A percentile compares a stretch with the other conserved stretches of the same genome.
Evolutionary conservation across 2,888 invertebrate species (phyloP).

Genomic region (Erpobdella octoculata): DNA sequence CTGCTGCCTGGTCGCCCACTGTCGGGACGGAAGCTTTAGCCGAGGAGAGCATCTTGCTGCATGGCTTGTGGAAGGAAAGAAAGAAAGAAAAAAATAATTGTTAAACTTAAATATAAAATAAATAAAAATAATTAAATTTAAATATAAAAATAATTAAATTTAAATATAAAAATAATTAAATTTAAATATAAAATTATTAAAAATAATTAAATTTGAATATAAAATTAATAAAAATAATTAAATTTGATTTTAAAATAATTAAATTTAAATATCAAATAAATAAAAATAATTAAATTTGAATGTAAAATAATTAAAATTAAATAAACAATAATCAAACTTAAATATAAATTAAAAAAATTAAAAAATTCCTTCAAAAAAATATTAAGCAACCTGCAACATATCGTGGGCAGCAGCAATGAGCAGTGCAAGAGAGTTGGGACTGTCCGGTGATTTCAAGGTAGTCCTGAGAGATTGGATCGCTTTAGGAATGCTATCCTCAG

Average conservation of each 20-base stretch:
- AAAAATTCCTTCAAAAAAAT: background rate
- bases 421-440: conserved; percentile 68
- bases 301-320: background rate
- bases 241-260: background rate
- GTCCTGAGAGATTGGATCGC: conserved; percentile 69
- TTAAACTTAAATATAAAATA: background rate
- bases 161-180: background rate
- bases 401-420: conserved; percentile 76
- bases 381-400: conserved; percentile 63
- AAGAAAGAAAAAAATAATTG: background rate
- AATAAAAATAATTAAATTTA: background rate
- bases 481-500: conserved; percentile 71
- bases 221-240: conserved; percentile 2
- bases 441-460: conserved; percentile 63
- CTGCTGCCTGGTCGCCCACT: conserved; percentile 68
- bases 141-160: background rate
- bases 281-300: background rate
- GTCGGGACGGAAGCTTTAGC: conserved; percentile 75
- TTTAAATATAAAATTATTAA: background rate
- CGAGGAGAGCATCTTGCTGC: conserved; percentile 64
- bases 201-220: background rate
- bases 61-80: conserved; percentile 42
- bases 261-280: background rate
- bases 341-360: background rate
- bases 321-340: background rate